These are phyloP conservation scores for Syndactyla subalaris DNA, from an alignment of 2,797 vertebrate species.

Conservation along the genomic window DNA sequence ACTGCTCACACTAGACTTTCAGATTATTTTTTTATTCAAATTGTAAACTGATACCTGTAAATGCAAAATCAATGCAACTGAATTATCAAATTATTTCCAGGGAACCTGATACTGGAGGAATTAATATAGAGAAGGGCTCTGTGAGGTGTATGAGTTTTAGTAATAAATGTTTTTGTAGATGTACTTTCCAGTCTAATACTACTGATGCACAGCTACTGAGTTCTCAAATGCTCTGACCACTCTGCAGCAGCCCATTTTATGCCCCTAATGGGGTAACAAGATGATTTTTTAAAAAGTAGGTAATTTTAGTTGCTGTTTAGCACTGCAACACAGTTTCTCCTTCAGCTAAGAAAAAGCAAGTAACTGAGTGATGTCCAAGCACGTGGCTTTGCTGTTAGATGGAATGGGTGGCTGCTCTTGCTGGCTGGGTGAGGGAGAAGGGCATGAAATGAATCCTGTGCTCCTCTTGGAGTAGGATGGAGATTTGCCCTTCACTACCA, in stretches of 20 bases:
- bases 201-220: neutral
- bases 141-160: neutral
- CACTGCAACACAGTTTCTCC: neutral
- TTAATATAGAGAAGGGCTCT: neutral
- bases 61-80: too few relatives aligned
- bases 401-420: neutral
- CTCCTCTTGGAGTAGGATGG: neutral
- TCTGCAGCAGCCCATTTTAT: neutral
- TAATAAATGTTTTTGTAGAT: neutral
- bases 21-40: neutral
- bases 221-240: neutral
- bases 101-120: neutral
- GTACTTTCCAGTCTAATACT: neutral
- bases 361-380: neutral
- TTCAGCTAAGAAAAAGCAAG: neutral
- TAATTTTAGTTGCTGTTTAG: neutral
- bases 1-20: accelerated
- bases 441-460: accelerated
- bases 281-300: neutral
- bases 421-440: neutral
- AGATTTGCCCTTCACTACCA: neutral
- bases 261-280: neutral
- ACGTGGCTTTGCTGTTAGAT: neutral
- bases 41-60: neutral
- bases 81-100: neutral